These are phyloP conservation scores for Phenganax marumi DNA, from an alignment of 92 coral and sea anemone species.

Conservation along the genomic window DNA sequence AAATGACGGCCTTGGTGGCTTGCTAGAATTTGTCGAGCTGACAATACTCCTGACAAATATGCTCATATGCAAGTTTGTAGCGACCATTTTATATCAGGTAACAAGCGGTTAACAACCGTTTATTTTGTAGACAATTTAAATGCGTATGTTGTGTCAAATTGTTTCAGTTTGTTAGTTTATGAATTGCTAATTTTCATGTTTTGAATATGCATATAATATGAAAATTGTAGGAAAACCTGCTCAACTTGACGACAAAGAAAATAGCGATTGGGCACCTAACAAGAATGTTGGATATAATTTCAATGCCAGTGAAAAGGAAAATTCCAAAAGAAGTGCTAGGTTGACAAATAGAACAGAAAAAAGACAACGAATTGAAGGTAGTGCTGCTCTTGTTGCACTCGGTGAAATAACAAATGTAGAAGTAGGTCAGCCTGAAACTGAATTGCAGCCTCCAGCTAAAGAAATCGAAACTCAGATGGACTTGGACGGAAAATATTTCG, in stretches of 20 bases:
- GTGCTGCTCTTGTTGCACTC: slow-evolving; percentile 49
- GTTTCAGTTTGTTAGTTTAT: background rate
- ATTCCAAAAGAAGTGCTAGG: slow-evolving; percentile 31
- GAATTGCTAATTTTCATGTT: slow-evolving; percentile 1
- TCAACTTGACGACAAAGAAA: slow-evolving; percentile 39
- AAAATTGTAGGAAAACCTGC: slow-evolving; percentile 50
- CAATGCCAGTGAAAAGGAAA: slow-evolving; percentile 26
- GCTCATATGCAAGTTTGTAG: slow-evolving; percentile 54
- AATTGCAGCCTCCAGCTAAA: background rate
- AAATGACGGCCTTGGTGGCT: slow-evolving; percentile 55
- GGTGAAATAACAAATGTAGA: background rate
- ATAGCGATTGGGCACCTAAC: slow-evolving; percentile 57
- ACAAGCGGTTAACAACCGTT: background rate
- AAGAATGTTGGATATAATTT: slow-evolving; percentile 28
- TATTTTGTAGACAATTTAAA: background rate
- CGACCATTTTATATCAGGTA: slow-evolving; percentile 27
- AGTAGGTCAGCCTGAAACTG: background rate
- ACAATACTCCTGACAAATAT: slow-evolving; percentile 49
- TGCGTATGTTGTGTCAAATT: background rate
- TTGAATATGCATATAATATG: background rate
- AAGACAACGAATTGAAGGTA: slow-evolving; percentile 46
- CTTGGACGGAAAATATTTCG: background rate
- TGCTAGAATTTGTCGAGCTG: slow-evolving; percentile 49
- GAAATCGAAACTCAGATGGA: background rate
- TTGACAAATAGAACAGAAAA: slow-evolving; percentile 47